These are phyloP conservation scores for Pyrocephalus nanus DNA, from an alignment of 2,797 vertebrate species.

Conservation along the genomic window DNA sequence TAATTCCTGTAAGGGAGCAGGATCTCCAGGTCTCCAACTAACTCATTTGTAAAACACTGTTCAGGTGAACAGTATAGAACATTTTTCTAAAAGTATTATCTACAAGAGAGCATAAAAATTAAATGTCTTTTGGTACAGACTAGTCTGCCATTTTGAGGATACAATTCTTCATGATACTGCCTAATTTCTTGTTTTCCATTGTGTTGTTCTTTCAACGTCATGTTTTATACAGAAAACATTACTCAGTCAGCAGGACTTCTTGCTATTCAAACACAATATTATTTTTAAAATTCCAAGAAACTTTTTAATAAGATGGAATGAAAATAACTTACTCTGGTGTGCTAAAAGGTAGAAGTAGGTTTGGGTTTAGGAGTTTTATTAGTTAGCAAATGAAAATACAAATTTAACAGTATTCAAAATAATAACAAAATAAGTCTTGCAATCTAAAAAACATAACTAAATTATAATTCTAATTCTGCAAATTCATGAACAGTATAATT, in stretches of 20 bases:
- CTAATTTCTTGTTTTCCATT: neutral
- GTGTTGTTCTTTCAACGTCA: neutral
- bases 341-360: neutral
- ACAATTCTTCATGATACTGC: neutral
- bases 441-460: neutral
- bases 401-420: neutral
- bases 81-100: neutral
- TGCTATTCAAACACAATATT: neutral
- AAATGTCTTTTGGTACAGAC: neutral
- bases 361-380: neutral
- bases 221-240: neutral
- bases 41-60: neutral
- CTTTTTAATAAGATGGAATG: neutral
- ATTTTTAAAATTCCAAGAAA: neutral
- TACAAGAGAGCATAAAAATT: neutral
- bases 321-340: neutral
- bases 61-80: neutral
- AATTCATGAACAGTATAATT: neutral
- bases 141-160: neutral
- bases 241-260: neutral
- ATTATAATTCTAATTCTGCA: neutral
- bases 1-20: neutral
- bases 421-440: neutral
- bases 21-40: neutral
- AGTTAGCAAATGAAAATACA: neutral